These are phyloP conservation scores for Poecilus cupreus DNA, from an alignment of 2,888 invertebrate species.

Conservation along the genomic window DNA sequence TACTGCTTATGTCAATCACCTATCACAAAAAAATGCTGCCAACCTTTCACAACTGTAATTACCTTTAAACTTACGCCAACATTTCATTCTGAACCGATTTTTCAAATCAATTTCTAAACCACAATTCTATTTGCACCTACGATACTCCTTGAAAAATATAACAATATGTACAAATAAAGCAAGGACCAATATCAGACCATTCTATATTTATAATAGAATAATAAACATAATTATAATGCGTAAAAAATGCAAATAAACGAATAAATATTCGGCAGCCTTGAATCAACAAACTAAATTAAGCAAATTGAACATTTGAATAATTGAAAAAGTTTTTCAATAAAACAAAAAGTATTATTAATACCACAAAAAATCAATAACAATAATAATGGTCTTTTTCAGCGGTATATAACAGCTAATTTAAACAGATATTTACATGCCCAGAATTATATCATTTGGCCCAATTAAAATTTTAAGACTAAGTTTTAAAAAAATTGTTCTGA, in stretches of 20 bases:
- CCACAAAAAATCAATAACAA: background rate
- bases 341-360: background rate
- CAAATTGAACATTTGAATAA: constrained; percentile 27
- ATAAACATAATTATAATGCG: background rate
- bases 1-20: background rate
- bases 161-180: constrained; percentile 20
- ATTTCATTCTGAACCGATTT: background rate
- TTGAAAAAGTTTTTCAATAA: constrained; percentile 17
- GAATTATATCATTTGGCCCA: too few species aligned
- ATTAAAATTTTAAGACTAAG: too few species aligned
- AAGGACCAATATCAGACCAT: constrained; percentile 24
- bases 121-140: background rate
- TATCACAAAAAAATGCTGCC: background rate
- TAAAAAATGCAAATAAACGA: constrained; percentile 6
- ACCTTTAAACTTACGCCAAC: too few species aligned
- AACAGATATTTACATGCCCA: too few species aligned
- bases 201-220: constrained; percentile 1
- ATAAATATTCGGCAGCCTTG: constrained; percentile 9
- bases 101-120: background rate
- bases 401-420: too few species aligned
- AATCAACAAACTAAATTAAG: background rate
- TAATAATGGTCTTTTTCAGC: too few species aligned
- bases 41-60: too few species aligned
- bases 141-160: background rate
- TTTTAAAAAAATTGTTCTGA: too few species aligned